A percentile compares a stretch with the other conserved stretches of the same genome.
phyloP scores from a whole-genome alignment of 1,140 invertebrate species.

The Araneus ventricosus region DNA sequence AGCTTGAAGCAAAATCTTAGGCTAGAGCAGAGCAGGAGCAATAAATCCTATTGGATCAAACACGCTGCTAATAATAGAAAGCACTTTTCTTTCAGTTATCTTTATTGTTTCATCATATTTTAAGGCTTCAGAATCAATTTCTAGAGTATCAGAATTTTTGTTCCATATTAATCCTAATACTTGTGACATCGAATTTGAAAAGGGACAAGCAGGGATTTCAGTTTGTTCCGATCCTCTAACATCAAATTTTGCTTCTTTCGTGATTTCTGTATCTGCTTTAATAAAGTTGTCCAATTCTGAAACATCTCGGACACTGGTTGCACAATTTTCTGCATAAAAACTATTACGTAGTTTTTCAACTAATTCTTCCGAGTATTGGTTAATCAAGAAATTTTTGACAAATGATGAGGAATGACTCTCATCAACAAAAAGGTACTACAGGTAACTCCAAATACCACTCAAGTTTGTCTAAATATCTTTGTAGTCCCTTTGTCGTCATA shows the following conservation, averaged over 20 bases:
- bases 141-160: background rate
- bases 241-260: constrained; percentile 19
- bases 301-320: background rate
- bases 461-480: background rate
- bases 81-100: background rate
- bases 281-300: background rate
- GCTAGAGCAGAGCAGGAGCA: background rate
- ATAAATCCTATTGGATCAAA: background rate
- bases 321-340: constrained; percentile 51
- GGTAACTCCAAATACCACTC: constrained; percentile 40
- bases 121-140: background rate
- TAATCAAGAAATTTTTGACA: background rate
- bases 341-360: constrained; percentile 13
- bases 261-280: background rate
- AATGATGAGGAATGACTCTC: constrained; percentile 4
- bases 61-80: background rate
- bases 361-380: constrained; percentile 21
- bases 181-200: background rate
- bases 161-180: background rate
- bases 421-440: constrained; percentile 12
- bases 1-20: constrained; percentile 28
- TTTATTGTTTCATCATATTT: background rate
- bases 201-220: background rate
- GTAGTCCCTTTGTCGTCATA: background rate
- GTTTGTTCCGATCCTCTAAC: background rate